Percentiles rank a stretch among this genome's conserved stretches.
Conservation (phyloP, 2,113 vertebrate genomes). For the Phalacrocorax aristotelis region DNA sequence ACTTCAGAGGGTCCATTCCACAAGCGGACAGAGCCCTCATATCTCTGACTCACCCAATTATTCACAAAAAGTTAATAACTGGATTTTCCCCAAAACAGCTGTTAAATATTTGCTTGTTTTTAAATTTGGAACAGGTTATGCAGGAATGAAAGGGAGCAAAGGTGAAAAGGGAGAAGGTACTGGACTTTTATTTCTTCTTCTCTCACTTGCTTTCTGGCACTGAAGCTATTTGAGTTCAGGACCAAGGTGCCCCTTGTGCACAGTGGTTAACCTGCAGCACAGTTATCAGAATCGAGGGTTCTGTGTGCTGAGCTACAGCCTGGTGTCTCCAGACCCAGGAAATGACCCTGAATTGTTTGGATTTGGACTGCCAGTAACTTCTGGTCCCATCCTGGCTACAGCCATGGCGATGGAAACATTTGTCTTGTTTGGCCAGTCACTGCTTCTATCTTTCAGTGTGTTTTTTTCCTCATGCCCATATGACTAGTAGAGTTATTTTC, state of each 20-base stretch:
- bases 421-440: fast-evolving
- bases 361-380: background rate
- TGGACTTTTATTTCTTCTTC: background rate
- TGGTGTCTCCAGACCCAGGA: background rate
- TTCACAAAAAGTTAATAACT: background rate
- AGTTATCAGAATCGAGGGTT: background rate
- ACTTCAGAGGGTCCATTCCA: background rate
- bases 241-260: fast-evolving
- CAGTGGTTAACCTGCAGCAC: background rate
- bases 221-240: background rate
- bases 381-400: background rate
- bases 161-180: constrained; percentile 66
- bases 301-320: background rate
- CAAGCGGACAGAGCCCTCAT: background rate
- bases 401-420: background rate
- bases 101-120: background rate
- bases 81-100: background rate
- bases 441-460: background rate
- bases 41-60: background rate
- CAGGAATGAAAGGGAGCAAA: constrained; percentile 39
- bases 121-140: constrained; percentile 24
- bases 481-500: background rate
- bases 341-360: background rate
- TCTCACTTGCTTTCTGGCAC: background rate
- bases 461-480: background rate